Conservation (phyloP, 2,113 vertebrate genomes). For the Mellivora capensis region DNA sequence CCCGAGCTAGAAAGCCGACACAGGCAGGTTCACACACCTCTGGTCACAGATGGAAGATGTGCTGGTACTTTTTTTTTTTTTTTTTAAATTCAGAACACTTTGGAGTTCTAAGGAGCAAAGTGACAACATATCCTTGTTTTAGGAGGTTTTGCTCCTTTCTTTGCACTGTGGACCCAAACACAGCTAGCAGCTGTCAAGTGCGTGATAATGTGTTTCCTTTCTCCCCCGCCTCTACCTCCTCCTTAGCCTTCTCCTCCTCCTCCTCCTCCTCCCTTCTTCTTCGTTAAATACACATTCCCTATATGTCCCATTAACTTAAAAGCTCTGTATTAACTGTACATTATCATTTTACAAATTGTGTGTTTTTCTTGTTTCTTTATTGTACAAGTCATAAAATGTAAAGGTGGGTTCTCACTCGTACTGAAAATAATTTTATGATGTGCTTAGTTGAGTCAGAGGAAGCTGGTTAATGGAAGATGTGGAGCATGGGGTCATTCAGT, state of each 20-base stretch:
- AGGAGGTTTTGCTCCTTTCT: slow-evolving; percentile 67
- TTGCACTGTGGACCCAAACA: slow-evolving; percentile 58
- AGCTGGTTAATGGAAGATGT: slow-evolving; percentile 58
- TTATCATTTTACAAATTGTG: slow-evolving; percentile 72
- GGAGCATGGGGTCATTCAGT: slow-evolving; percentile 7
- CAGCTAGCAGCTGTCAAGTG: slow-evolving; percentile 48
- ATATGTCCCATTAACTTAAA: slow-evolving; percentile 74
- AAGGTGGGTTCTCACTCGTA: slow-evolving; percentile 49
- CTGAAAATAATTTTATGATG: slow-evolving; percentile 51
- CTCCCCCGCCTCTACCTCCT: too few species aligned
- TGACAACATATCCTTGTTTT: slow-evolving; percentile 70
- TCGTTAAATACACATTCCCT: slow-evolving; percentile 58
- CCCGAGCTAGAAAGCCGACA: slow-evolving; percentile 37
- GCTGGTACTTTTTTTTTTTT: slow-evolving; percentile 58
- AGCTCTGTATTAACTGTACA: slow-evolving; percentile 68
- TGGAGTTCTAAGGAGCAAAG: slow-evolving; percentile 73
- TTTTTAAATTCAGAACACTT: slow-evolving; percentile 76
- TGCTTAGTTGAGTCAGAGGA: slow-evolving; percentile 25
- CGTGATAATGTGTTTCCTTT: not conserved
- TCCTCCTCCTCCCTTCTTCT: not conserved
- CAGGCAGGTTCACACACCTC: slow-evolving; percentile 47
- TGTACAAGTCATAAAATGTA: slow-evolving; percentile 45
- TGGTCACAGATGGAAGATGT: slow-evolving; percentile 58
- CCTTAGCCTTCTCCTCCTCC: too few species aligned
- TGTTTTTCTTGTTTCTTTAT: slow-evolving; percentile 66